phyloP scores from a whole-genome alignment of 1,140 invertebrate species.

The Atta cephalotes region DNA sequence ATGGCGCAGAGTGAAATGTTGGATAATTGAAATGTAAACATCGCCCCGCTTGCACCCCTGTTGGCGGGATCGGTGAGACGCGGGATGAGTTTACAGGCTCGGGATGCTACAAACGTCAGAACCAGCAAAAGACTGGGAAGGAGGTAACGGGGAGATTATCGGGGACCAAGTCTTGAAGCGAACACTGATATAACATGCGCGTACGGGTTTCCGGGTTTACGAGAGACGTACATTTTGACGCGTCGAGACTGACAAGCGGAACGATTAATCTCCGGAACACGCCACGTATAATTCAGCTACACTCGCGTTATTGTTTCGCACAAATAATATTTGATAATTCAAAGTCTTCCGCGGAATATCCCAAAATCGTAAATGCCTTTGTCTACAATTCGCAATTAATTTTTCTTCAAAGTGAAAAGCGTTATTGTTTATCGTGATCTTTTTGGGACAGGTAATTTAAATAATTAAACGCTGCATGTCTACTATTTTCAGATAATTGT shows the following conservation, averaged over 20 bases:
- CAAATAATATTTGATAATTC: background rate
- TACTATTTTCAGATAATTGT: background rate
- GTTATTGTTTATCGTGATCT: background rate
- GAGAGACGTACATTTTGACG: constrained; percentile 53
- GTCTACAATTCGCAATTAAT: background rate
- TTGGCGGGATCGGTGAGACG: constrained; percentile 34
- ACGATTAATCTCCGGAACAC: constrained; percentile 54
- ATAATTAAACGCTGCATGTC: background rate
- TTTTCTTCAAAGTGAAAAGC: background rate
- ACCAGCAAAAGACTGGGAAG: constrained; percentile 37
- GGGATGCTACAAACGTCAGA: constrained; percentile 62
- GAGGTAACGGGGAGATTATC: constrained; percentile 38
- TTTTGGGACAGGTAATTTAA: background rate
- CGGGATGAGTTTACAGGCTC: constrained; percentile 63
- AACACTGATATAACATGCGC: constrained; percentile 45
- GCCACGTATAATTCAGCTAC: background rate
- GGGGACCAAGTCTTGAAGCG: constrained; percentile 39
- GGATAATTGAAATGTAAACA: constrained; percentile 83
- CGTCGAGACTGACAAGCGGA: constrained; percentile 49
- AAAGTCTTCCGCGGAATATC: background rate
- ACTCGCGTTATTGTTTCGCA: constrained; percentile 40
- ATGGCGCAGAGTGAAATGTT: constrained; percentile 76
- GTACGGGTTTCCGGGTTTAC: constrained; percentile 24
- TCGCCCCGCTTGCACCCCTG: constrained; percentile 53
- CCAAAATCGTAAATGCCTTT: background rate